Base-by-base conservation (phyloP, 2,797 vertebrate species). In the Macropus fuliginosus region DNA sequence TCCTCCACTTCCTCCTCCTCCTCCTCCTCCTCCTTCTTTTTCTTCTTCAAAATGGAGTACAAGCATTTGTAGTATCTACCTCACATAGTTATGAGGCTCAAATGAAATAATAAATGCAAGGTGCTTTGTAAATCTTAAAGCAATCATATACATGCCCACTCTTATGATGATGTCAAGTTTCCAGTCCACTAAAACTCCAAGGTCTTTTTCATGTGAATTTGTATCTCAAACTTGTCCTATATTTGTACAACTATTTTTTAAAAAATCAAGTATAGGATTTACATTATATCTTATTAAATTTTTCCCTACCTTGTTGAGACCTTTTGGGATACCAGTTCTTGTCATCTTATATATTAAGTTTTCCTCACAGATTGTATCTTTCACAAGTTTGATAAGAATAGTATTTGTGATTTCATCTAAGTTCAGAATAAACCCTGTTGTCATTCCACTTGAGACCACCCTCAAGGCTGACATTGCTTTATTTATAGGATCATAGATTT, bases 1-100 rank as follows among this genome's bases (percentile, higher is more conserved):
- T 24, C 18, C 21, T 56, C 5, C 18, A 0, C 4, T 24, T 27
- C 6, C 6, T 28, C 0, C 56, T 28, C 0, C 27, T 9, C 1
- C 56, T 28, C 1, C 9, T 28, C 6, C 56, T 57, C 2, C 8
- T 10, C 0, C 56, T 28, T 5, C 9, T 14, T 10, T 2, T 46
- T 24, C 66, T 46, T 81, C 62, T 81, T 40, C n/a, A 46, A 40
- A 81, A 24, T 46, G n/a, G 18, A 2, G 8, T 46, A 81, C 40
- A 24, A 40, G n/a, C n/a, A 81, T 81, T 81, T 81, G 66, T 81
- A 46, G 18, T 46, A 46, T 46, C n/a, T 40, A 46, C 66, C 66
- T 40, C n/a, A 74, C 66, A 81, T 24, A 74, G n/a, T 46, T 40
- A 81, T 40, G n/a, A 81, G 18, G 18, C n/a, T 81, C n/a, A 46